Evolutionary conservation across 2,888 invertebrate genomes (phyloP), one percentile per base, ranked within the genome.

Genomic region (Rugalucina vietnamica): DNA sequence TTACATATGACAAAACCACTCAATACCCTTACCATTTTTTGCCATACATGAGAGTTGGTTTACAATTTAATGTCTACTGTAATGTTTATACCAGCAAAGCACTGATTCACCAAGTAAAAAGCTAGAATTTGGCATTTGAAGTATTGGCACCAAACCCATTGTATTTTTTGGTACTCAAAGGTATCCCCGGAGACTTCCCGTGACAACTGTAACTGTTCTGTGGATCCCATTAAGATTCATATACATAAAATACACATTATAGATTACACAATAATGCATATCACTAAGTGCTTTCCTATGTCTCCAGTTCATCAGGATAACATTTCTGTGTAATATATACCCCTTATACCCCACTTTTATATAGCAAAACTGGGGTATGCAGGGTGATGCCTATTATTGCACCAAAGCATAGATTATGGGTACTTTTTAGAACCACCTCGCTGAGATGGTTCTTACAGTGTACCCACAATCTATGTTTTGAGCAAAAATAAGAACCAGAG

Each of bases 101-200:
- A 60, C 60, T 60, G 60, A 21, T 27, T 24, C 60, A 60, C 60
- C 60, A 27, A 10, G 60, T 5, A 60, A 60, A 60, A 60, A 60
- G 29, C 24, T 43, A 18, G 18, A 27, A 10, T 24, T 29, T 27
- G 29, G 60, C 60, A 60, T 60, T 60, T 29, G 5, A 60, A 27
- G 60, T 21, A 60, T 60, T 60, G 60, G 60, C 60, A 60, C 60
- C 27, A 21, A 60, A 60, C 60, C 60, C 60, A 60, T 60, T 60
- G 60, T 60, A 24, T 60, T 60, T 60, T 60, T 60, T 60, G 21
- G 60, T 21, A 60, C 60, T 60, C 27, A 60, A 18, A 27, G n/a
- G 29, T 60, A 60, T 60, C 60, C 60, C 60, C 27, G 60, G 43
- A 60, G 60, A 60, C 29, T 29, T 29, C 29, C 10, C 29, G 4